These are phyloP conservation scores for Phrynosoma platyrhinos DNA, from an alignment of 2,113 vertebrate genomes.

Conservation along the genomic window DNA sequence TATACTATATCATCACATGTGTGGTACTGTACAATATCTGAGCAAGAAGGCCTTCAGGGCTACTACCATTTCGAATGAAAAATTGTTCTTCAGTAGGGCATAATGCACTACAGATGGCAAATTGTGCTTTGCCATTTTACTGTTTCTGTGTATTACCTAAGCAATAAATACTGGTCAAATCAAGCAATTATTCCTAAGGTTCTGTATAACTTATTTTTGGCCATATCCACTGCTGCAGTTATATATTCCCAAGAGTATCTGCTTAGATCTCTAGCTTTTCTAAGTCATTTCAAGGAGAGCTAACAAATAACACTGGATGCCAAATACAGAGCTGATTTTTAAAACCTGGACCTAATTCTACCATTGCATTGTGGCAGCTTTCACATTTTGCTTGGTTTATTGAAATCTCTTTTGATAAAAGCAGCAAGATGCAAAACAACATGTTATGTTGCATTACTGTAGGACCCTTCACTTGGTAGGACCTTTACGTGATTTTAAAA, in stretches of 20 bases:
- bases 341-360: slow-evolving; percentile 18
- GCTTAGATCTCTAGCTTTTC: slow-evolving; percentile 66
- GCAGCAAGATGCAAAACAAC: not conserved
- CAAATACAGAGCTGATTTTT: slow-evolving; percentile 54
- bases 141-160: slow-evolving; percentile 65
- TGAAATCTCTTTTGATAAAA: not conserved
- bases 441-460: not conserved
- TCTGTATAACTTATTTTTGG: slow-evolving; percentile 69
- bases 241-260: slow-evolving; percentile 60
- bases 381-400: not conserved
- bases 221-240: slow-evolving; percentile 71
- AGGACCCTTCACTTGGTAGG: too few relatives aligned
- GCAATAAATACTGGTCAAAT: slow-evolving; percentile 72
- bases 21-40: slow-evolving; percentile 68
- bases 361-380: slow-evolving; percentile 3
- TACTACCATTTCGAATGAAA: slow-evolving; percentile 71
- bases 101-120: slow-evolving; percentile 77
- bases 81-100: slow-evolving; percentile 65
- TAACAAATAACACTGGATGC: slow-evolving; percentile 61
- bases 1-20: slow-evolving; percentile 67
- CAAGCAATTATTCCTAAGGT: slow-evolving; percentile 69
- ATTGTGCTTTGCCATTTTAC: slow-evolving; percentile 61
- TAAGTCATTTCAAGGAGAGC: slow-evolving; percentile 69
- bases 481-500: too few relatives aligned
- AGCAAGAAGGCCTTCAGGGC: slow-evolving; percentile 56